Base-by-base conservation (phyloP, 2,113 vertebrate genomes). In the Charina bottae region DNA sequence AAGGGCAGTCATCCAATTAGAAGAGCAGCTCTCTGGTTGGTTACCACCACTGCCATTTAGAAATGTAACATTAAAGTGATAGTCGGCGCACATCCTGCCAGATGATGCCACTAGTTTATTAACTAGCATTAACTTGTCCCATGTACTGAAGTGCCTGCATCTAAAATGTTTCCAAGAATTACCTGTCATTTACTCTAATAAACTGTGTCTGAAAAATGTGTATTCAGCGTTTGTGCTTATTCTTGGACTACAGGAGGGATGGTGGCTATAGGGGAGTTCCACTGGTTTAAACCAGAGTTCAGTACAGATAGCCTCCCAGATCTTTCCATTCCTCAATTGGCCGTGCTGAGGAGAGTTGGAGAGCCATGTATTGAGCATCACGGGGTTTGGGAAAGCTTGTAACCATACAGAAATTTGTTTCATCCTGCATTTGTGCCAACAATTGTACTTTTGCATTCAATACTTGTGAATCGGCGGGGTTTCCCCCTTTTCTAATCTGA, bases 131-230 rank as follows among this genome's bases (percentile, higher is more conserved):
- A 83, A 88, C 91, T 13, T 87, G 6, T 4, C 60, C 2, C 60
- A 21, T 6, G 9, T 42, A 21, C 3, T 0, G 0, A 0, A 46
- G 0, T 37, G 0, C 0, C 2, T 91, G 64, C 60, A 90, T 46
- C 91, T 88, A 92, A 93, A 42, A 60, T n/a, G 0, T 92, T 92
- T 94, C n/a, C 72, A 89, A 13, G 58, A 21, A 17, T n/a, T 5
- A 0, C 0, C 0, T 28, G 19, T 24, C 55, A 90, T 60, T 1
- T 91, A 62, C 13, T 21, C n/a, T 19, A 91, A 26, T n/a, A 56
- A 49, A 13, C 3, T 3, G 12, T 59, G 19, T 26, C 42, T 90
- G 58, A 2, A 33, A 62, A 64, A 86, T 26, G 13, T 7, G 5
- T 19, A 24, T 54, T 86, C 9, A 21, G 17, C 85, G 28, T 42